Evolutionary conservation across 1,140 invertebrate genomes (phyloP).

Genomic region (Drosophila bipectinata): DNA sequence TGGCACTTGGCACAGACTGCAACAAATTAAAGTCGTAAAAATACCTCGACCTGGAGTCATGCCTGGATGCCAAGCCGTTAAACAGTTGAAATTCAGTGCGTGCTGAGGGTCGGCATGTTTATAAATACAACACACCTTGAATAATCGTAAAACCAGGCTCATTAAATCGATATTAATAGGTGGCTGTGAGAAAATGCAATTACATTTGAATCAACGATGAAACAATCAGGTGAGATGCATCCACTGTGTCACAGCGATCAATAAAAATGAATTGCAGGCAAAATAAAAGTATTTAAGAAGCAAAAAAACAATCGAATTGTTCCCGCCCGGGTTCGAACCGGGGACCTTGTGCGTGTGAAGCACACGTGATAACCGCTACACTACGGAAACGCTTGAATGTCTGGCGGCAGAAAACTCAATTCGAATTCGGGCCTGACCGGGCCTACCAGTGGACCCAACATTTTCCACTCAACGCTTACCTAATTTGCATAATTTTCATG

Average conservation of each 20-base stretch:
- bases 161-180: conserved; percentile 64
- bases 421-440: not conserved
- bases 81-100: conserved; percentile 56
- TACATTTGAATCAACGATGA: not conserved
- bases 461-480: not conserved
- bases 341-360: conserved; percentile 88
- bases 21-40: conserved; percentile 61
- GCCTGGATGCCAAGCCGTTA: conserved; percentile 59
- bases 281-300: not conserved
- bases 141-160: conserved; percentile 58
- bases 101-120: conserved; percentile 66
- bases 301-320: conserved; percentile 65
- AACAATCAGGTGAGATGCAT: conserved; percentile 7
- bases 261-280: conserved; percentile 3
- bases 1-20: conserved; percentile 21
- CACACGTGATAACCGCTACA: conserved; percentile 87
- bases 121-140: conserved; percentile 69
- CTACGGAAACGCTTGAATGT: conserved; percentile 63
- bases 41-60: conserved; percentile 34
- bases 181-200: conserved; percentile 31
- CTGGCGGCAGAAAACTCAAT: conserved; percentile 18
- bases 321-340: conserved; percentile 87
- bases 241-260: conserved; percentile 7
- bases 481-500: conserved; percentile 1
- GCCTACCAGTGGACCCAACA: not conserved